These are phyloP conservation scores for Neodon shergylaensis DNA, from an alignment of 2,113 vertebrate species.

Conservation along the genomic window DNA sequence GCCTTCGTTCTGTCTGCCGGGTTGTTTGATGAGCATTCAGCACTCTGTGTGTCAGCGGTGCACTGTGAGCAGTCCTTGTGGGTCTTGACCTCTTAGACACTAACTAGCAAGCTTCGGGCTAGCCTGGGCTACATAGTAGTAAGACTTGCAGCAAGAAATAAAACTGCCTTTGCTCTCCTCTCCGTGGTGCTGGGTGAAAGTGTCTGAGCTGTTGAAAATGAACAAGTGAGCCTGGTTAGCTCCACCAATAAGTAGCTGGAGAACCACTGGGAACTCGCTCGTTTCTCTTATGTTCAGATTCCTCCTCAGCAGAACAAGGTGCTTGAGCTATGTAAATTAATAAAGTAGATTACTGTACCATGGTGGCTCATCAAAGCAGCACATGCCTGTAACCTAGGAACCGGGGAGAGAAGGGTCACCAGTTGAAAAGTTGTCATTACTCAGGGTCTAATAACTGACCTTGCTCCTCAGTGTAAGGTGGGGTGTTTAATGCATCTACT, in stretches of 20 bases:
- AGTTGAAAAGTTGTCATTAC: neutral
- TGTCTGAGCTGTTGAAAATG: neutral
- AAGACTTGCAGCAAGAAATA: neutral
- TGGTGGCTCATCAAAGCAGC: neutral
- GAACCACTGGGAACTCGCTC: neutral
- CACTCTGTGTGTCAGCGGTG: neutral
- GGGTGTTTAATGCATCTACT: neutral
- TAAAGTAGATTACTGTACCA: neutral
- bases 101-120: neutral
- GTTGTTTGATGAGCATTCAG: neutral
- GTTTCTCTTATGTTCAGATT: neutral
- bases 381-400: neutral
- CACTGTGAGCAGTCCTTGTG: too few species aligned
- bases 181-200: neutral
- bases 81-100: neutral
- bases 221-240: neutral
- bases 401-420: neutral
- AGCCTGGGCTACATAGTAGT: neutral
- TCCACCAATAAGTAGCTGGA: neutral
- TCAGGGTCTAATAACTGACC: neutral
- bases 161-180: neutral
- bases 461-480: neutral
- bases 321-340: neutral
- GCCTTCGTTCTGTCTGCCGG: neutral
- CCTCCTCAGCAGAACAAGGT: neutral